Percentiles rank a stretch among this genome's conserved stretches.
Conservation (phyloP, 2,113 vertebrate genomes). For the Pan paniscus region DNA sequence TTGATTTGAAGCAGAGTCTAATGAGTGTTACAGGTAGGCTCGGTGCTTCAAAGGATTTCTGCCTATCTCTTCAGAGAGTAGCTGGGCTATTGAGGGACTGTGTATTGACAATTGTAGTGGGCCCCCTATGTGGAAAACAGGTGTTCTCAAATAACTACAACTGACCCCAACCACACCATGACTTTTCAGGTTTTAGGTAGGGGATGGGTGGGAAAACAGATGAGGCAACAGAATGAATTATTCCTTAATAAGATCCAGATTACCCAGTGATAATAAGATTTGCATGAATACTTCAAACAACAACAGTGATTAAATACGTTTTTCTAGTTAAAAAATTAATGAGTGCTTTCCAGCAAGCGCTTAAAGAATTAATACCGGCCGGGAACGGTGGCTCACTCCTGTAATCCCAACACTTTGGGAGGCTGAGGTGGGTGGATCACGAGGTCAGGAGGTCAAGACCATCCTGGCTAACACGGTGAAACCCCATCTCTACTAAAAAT, state of each 20-base stretch:
- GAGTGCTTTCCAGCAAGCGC: neutral
- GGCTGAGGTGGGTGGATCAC: too few relatives aligned
- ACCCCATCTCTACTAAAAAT: too few relatives aligned
- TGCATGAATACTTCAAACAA: neutral
- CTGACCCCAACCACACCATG: neutral
- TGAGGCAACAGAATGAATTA: neutral
- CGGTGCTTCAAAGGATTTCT: neutral
- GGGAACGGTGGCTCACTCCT: accelerated
- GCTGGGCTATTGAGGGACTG: accelerated
- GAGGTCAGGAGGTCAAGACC: too few relatives aligned
- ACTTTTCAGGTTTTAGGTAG: neutral
- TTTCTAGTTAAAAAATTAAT: neutral
- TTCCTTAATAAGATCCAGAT: neutral
- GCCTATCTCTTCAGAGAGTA: neutral
- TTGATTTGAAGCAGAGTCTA: neutral
- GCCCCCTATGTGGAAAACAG: neutral
- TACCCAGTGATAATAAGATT: neutral
- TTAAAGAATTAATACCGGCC: neutral
- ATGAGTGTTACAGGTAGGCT: neutral
- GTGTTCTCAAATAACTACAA: neutral
- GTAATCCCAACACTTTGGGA: too few relatives aligned
- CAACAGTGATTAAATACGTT: neutral
- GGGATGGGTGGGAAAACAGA: neutral
- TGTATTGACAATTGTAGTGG: neutral
- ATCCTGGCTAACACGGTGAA: too few relatives aligned